phyloP scores from a whole-genome alignment of 2,113 vertebrate species.

The Murina feae region DNA sequence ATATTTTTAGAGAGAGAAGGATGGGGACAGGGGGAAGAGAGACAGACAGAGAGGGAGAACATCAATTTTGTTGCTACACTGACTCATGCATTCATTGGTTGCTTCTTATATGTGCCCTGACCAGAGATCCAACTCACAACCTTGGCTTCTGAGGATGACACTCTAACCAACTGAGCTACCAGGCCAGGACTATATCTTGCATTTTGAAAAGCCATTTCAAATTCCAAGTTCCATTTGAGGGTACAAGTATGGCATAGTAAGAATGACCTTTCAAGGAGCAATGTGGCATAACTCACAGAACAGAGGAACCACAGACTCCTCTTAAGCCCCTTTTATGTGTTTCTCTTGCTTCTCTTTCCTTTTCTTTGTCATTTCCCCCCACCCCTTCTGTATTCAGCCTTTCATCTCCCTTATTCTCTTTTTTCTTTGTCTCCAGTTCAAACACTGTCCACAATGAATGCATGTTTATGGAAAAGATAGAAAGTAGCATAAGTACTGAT shows the following conservation, averaged over 20 bases:
- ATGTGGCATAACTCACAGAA: fast-evolving
- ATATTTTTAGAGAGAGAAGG: neutral
- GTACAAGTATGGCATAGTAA: neutral
- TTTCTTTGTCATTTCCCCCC: neutral
- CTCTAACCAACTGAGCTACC: neutral
- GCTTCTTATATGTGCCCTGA: neutral
- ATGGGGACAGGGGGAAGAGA: neutral
- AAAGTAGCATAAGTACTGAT: neutral
- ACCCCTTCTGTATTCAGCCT: neutral
- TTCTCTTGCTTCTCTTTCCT: neutral
- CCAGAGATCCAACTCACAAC: neutral
- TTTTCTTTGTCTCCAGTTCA: neutral
- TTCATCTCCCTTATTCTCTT: neutral
- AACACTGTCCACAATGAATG: neutral
- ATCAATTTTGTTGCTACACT: neutral
- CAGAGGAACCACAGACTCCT: neutral
- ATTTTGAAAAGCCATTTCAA: neutral
- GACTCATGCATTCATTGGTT: neutral
- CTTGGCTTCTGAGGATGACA: neutral
- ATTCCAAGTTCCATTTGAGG: neutral
- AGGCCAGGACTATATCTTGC: neutral
- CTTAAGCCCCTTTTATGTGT: neutral
- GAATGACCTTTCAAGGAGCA: neutral
- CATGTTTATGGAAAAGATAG: neutral
- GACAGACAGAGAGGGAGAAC: neutral